Evolutionary conservation across 1,140 invertebrate species (phyloP).

Genomic region (Lepidurus apus): DNA sequence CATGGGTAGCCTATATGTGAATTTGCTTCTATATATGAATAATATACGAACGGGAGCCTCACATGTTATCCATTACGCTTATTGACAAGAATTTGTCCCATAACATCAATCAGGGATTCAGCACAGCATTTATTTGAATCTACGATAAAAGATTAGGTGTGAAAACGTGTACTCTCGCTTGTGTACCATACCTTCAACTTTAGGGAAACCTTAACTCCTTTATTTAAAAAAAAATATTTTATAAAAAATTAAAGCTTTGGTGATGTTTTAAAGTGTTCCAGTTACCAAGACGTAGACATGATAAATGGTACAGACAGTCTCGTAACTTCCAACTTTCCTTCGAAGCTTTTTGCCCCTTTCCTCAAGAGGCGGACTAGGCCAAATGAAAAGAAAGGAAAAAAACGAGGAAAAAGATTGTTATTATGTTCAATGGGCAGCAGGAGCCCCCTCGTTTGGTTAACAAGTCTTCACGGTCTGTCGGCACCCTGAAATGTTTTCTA

Average conservation of each 20-base stretch:
- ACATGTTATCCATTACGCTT: too few relatives aligned
- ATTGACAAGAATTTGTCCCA: too few relatives aligned
- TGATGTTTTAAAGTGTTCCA: background rate
- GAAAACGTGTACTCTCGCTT: too few relatives aligned
- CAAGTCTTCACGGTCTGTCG: conserved; percentile 17
- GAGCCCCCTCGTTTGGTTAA: conserved; percentile 20
- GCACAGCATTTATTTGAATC: too few relatives aligned
- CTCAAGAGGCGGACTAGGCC: background rate
- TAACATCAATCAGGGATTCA: too few relatives aligned
- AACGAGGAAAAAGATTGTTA: background rate
- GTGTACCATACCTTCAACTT: too few relatives aligned
- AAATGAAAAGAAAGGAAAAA: background rate
- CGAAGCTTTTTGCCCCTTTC: background rate
- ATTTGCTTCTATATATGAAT: too few relatives aligned
- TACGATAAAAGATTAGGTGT: too few relatives aligned
- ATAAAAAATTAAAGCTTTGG: background rate
- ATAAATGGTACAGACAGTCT: background rate
- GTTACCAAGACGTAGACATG: background rate
- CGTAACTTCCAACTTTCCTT: background rate
- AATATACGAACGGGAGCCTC: too few relatives aligned
- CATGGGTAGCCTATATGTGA: too few relatives aligned
- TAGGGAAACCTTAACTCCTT: too few relatives aligned
- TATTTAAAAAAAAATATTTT: too few relatives aligned
- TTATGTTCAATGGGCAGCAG: conserved; percentile 21
- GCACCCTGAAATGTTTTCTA: conserved; percentile 14